Evolutionary conservation across 2,888 invertebrate species (phyloP).

Genomic region (Drosophila rubida): DNA sequence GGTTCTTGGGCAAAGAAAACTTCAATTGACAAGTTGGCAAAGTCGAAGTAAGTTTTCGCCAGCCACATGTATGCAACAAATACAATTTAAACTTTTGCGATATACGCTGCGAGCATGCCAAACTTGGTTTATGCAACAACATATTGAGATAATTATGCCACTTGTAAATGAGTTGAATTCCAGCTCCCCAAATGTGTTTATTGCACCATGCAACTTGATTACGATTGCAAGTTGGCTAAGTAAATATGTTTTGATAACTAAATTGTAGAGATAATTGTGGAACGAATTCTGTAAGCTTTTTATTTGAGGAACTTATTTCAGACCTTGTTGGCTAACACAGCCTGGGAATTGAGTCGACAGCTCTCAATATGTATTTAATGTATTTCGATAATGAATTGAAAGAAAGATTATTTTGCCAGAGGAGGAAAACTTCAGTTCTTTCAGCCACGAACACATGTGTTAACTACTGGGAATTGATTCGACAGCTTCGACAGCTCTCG

Average conservation of each 20-base stretch:
- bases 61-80: conserved; percentile 12
- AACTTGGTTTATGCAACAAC: background rate
- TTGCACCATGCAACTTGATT: background rate
- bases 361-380: background rate
- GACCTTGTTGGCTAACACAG: no score
- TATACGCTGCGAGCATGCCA: background rate
- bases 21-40: conserved; percentile 41
- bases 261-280: no score
- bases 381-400: background rate
- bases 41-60: conserved; percentile 22
- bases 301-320: no score
- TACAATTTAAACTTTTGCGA: conserved; percentile 25
- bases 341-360: background rate
- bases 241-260: background rate
- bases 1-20: conserved; percentile 11
- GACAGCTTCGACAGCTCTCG: conserved; percentile 2
- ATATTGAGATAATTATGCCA: conserved; percentile 4
- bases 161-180: conserved; percentile 2
- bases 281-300: no score
- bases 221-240: background rate
- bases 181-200: background rate
- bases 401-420: no score
- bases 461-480: no score
- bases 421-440: no score
- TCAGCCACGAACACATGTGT: no score